Base-by-base conservation (phyloP, 2,888 invertebrate species). In the Coleophora deauratella region DNA sequence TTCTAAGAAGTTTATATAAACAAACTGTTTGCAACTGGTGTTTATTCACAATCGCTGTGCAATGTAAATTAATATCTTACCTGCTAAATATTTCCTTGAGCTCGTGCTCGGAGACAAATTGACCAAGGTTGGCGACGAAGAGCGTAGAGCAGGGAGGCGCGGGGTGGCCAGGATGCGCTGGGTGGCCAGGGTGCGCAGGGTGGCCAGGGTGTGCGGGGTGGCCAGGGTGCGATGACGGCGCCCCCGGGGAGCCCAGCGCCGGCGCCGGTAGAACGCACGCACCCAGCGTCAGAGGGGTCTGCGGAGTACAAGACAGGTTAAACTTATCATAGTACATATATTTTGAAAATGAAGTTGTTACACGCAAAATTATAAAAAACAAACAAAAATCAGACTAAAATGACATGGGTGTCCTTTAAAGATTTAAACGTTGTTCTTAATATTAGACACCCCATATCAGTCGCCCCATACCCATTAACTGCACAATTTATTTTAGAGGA, bases 81-180 rank as follows among this genome's bases (percentile, higher is more conserved):
- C 97, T 97, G 91, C 94, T 94, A 88, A 98, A 98, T 73, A 99
- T 94, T 86, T 98, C 97, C 89, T 98, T 98, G 60, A 99, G 92
- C 85, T 99, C 98, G 74, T 98, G 98, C 86, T 99, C 99, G 57
- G 96, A 97, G 67, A 98, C 97, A 81, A 96, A 97, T 85, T 96
- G 96, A 58, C 98, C 98, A 71, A 99, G 90, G 87, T 99, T 99
- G 70, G 98, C 98, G 72, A 99, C 98, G 88, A 99, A 99, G 57
- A 99, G 92, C 57, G 99, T 99, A 64, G 97, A 97, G 89, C 97
- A 98, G 60, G 97, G 97, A 59, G 94, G 93, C 75, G 94, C 93
- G 41, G 88, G 84, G 61, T 89, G 88, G 54, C 86, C 76, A 47
- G 87, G 82, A 57, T 87, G 82, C 59, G 57, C 79, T 55, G 62